Evolutionary conservation across 2,888 invertebrate genomes (phyloP).

Genomic region (Griposia aprilina): DNA sequence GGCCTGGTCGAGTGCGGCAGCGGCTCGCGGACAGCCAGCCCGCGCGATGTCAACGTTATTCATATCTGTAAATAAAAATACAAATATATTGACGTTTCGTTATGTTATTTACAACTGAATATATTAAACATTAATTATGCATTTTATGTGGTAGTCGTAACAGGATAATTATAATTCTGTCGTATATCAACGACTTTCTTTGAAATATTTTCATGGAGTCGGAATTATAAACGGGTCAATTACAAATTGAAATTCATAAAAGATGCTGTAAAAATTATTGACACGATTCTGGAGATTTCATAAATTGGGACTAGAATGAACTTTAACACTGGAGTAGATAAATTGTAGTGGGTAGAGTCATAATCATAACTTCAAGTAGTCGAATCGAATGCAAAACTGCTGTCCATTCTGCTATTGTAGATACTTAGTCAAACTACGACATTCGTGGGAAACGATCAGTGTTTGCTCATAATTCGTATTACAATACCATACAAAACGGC

Average conservation of each 20-base stretch:
- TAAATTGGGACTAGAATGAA: constrained; percentile 7
- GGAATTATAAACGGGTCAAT: constrained; percentile 51
- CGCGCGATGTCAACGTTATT: constrained; percentile 84
- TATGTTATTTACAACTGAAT: constrained; percentile 59
- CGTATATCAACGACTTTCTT: constrained; percentile 58
- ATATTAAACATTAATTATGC: constrained; percentile 60
- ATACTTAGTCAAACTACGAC: background rate
- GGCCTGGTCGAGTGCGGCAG: constrained; percentile 60
- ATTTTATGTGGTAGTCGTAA: constrained; percentile 62
- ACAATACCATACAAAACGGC: background rate
- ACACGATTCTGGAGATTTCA: constrained; percentile 11
- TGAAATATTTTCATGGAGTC: constrained; percentile 56
- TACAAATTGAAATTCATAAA: constrained; percentile 50
- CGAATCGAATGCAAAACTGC: constrained; percentile 6
- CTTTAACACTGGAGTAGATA: constrained; percentile 8
- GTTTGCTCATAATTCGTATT: background rate
- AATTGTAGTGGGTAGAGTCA: background rate
- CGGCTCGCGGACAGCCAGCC: constrained; percentile 65
- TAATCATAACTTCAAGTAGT: background rate
- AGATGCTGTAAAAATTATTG: constrained; percentile 32
- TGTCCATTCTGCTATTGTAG: background rate
- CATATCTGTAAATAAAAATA: constrained; percentile 83
- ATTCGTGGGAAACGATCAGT: constrained; percentile 10
- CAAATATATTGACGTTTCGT: constrained; percentile 54
- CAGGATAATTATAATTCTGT: constrained; percentile 57